Conservation (phyloP, 2,888 invertebrate species). For the Drosophila fulvimacula region DNA sequence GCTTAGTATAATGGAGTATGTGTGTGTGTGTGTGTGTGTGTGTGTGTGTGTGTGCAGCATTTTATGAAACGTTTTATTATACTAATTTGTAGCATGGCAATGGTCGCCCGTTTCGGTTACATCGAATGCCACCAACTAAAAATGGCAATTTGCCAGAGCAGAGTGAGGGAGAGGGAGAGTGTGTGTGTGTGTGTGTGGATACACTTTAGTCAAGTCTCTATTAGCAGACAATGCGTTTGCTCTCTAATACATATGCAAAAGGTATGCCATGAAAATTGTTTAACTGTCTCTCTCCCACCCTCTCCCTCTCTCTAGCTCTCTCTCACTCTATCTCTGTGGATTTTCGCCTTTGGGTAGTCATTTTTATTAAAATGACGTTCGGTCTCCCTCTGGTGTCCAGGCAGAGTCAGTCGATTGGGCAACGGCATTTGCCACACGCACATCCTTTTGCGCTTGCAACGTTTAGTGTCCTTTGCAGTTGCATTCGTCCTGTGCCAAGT, state of each 20-base stretch:
- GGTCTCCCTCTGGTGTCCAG: conserved; percentile 20
- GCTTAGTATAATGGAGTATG: conserved; percentile 18
- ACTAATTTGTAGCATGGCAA: conserved; percentile 84
- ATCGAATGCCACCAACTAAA: conserved; percentile 75
- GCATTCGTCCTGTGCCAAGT: conserved; percentile 61
- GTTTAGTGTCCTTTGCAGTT: conserved; percentile 60
- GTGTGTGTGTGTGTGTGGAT: conserved; percentile 15
- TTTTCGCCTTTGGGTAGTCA: conserved; percentile 50
- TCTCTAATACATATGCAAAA: conserved; percentile 64
- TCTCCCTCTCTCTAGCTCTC: not conserved
- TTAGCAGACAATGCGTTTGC: conserved; percentile 73
- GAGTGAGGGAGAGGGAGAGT: not conserved
- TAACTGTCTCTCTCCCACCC: conserved; percentile 27
- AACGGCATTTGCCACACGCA: conserved; percentile 63
- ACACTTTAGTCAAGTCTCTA: conserved; percentile 78
- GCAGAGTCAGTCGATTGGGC: conserved; percentile 58
- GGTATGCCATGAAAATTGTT: conserved; percentile 72
- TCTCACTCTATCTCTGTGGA: conserved; percentile 35
- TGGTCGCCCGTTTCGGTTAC: conserved; percentile 78
- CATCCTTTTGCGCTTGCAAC: conserved; percentile 55
- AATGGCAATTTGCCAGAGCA: conserved; percentile 81
- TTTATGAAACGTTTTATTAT: conserved; percentile 85
- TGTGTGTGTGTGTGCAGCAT: conserved; percentile 60
- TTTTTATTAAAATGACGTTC: conserved; percentile 73
- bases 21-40: conserved; percentile 20